Evolutionary conservation across 2,797 vertebrate genomes (phyloP).

Genomic region (Bovichtus variegatus): DNA sequence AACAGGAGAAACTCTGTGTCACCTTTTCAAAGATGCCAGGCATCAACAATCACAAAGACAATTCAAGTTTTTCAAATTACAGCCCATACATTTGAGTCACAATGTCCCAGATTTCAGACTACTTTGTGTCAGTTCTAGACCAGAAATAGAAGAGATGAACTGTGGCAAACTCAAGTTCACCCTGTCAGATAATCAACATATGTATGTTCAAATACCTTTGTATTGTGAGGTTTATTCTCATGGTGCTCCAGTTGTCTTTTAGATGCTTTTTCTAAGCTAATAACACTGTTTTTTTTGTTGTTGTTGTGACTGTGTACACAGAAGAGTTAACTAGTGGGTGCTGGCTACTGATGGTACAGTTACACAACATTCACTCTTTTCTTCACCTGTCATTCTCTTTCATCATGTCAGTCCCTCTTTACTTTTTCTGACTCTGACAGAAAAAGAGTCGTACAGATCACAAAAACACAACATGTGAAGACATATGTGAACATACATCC

Average conservation of each 20-base stretch:
- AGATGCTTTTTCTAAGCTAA: background rate
- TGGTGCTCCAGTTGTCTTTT: conserved; percentile 2
- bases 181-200: background rate
- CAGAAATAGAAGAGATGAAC: background rate
- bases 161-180: conserved; percentile 8
- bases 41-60: background rate
- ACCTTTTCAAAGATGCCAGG: conserved; percentile 10
- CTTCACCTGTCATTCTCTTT: background rate
- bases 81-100: conserved; percentile 19
- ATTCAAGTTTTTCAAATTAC: conserved; percentile 9
- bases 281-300: conserved; percentile 15
- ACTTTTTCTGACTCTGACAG: background rate
- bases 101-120: conserved; percentile 22
- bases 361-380: background rate
- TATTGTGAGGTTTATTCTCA: conserved; percentile 11
- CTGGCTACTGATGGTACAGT: background rate
- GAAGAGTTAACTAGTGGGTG: background rate
- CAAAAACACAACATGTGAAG: conserved; percentile 31
- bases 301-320: background rate
- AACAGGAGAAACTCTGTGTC: conserved; percentile 15
- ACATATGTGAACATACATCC: conserved; percentile 5
- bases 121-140: conserved; percentile 2
- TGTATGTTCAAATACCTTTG: background rate
- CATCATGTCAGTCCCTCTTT: background rate
- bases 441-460: conserved; percentile 22